Evolutionary conservation across 2,113 vertebrate species (phyloP), one percentile per base, ranked within the genome.

Genomic region (Oncorhynchus mykiss): DNA sequence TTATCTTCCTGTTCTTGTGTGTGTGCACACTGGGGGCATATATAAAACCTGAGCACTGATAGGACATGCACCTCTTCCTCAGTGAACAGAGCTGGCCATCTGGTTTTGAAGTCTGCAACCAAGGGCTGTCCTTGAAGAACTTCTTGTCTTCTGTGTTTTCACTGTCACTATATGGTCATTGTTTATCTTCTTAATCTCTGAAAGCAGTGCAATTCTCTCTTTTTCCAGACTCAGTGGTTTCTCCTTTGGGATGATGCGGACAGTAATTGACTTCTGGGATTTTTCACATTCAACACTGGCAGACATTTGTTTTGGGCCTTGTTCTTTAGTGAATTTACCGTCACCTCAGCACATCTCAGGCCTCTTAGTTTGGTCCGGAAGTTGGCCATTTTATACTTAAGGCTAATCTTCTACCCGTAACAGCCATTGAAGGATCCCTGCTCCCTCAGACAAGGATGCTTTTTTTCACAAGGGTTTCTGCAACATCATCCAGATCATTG

Each of bases 331-430:
- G 74, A 62, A 54, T 77, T 80, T 1, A 83, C 24, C 5, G 27
- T 76, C 22, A 81, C 34, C 76, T 79, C 77, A 70, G 1, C 48
- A 5, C n/a, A 57, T 57, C 54, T 18, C 31, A 31, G 31, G 31
- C 31, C 75, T 72, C 71, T 71, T 16, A 80, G 80, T 14, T 82
- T 82, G 67, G 78, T 78, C 25, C 77, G 68, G 5, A 65, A 70
- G 54, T 85, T 86, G 34, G 73, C 83, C 75, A 81, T 83, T 72
- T 85, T 78, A 2, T 74, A 83, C 27, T 87, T 85, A 0, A 80
- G 73, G 65, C 80, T 85, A 22, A 82, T 80, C 48, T 85, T 83
- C 76, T 83, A 87, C 2, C 59, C 66, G 1, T 83, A 74, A 29
- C 48, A 85, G 64, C 73, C 70, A 75, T 31, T 76, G 59, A 65